These are phyloP conservation scores for Neomorphus geoffroyi DNA, from an alignment of 2,797 vertebrate species.

Conservation along the genomic window DNA sequence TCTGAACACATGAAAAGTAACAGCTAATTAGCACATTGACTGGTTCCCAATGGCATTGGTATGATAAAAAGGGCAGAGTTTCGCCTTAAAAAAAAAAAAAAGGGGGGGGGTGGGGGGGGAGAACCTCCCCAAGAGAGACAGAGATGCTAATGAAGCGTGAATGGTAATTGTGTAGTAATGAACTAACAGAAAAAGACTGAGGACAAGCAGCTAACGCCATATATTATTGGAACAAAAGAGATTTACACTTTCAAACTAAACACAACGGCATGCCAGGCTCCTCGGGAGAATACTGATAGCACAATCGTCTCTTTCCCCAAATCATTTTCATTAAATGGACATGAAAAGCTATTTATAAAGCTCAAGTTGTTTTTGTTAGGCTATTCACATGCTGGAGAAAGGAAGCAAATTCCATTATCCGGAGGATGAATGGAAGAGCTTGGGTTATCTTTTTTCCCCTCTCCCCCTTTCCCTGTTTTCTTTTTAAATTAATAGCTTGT, in stretches of 20 bases:
- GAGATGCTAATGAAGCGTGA: constrained; percentile 99
- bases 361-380: constrained; percentile 92
- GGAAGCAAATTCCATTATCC: constrained; percentile 89
- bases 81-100: constrained; percentile 76
- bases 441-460: constrained; percentile 31
- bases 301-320: constrained; percentile 81
- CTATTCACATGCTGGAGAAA: constrained; percentile 87
- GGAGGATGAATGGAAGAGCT: constrained; percentile 80
- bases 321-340: constrained; percentile 98
- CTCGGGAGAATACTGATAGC: constrained; percentile 90
- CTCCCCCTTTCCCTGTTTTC: constrained; percentile 22
- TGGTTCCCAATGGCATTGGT: constrained; percentile 88
- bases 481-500: constrained; percentile 58
- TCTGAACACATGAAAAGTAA: constrained; percentile 89
- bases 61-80: constrained; percentile 90
- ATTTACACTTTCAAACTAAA: constrained; percentile 99
- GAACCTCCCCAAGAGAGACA: constrained; percentile 85
- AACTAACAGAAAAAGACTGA: constrained; percentile 98
- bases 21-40: constrained; percentile 96
- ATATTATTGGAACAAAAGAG: constrained; percentile 97
- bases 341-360: constrained; percentile 95
- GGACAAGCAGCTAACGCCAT: constrained; percentile 97
- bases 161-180: constrained; percentile 99
- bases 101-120: background rate
- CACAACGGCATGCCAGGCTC: constrained; percentile 91